Conservation (phyloP, 2,797 vertebrate genomes). For the Sebastes vulpes region DNA sequence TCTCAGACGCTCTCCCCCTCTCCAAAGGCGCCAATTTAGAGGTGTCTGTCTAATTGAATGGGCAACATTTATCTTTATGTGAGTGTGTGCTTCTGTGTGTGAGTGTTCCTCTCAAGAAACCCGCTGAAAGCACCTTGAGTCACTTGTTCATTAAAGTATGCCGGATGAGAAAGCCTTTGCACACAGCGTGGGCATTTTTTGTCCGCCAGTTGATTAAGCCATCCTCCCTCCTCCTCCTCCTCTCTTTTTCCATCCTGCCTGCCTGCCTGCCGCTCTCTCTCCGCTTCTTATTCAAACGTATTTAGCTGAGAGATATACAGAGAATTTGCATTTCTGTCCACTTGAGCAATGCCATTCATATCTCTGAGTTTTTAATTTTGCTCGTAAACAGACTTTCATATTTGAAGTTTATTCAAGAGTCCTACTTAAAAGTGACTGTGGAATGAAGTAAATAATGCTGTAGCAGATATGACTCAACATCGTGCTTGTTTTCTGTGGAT, state of each 20-base stretch:
- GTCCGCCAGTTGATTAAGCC: slow-evolving; percentile 70
- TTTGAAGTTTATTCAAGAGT: slow-evolving; percentile 31
- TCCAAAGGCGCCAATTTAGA: slow-evolving; percentile 59
- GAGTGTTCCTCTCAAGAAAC: slow-evolving; percentile 39
- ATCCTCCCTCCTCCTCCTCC: slow-evolving; percentile 17
- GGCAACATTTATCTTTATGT: slow-evolving; percentile 59
- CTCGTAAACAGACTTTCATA: slow-evolving; percentile 44
- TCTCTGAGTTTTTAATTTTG: slow-evolving; percentile 26
- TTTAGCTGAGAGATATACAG: slow-evolving; percentile 8
- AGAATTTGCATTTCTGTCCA: slow-evolving; percentile 21
- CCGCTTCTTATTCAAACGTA: slow-evolving; percentile 1
- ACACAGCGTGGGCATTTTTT: slow-evolving; percentile 58
- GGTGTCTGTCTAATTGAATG: slow-evolving; percentile 69
- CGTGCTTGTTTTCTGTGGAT: neutral
- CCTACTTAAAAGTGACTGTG: neutral
- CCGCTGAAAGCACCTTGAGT: slow-evolving; percentile 68
- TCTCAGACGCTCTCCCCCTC: slow-evolving; percentile 12
- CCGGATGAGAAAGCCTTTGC: slow-evolving; percentile 57
- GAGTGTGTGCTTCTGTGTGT: slow-evolving; percentile 22
- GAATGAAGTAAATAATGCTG: slow-evolving; percentile 22
- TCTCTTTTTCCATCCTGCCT: slow-evolving; percentile 1
- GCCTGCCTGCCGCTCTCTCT: slow-evolving; percentile 2
- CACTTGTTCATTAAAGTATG: slow-evolving; percentile 77
- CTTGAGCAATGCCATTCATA: neutral
- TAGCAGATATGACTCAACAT: neutral